These are phyloP conservation scores for Apteryx owenii DNA, from an alignment of 2,113 vertebrate species.

Conservation along the genomic window DNA sequence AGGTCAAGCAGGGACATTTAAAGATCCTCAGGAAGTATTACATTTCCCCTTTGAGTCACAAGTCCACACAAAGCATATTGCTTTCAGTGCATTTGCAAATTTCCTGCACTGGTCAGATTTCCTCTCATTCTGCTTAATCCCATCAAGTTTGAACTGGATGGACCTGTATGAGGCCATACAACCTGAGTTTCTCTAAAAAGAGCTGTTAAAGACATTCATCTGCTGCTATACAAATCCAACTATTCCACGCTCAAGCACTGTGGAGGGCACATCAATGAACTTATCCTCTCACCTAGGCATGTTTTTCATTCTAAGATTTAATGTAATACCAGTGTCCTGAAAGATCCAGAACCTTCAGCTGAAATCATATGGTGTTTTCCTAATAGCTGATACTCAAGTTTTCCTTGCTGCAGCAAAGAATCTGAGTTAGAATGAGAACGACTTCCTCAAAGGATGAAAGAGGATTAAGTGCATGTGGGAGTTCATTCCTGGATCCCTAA, in stretches of 20 bases:
- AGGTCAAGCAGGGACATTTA: conserved; percentile 61
- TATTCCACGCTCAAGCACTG: background rate
- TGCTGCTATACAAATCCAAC: background rate
- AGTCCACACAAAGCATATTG: conserved; percentile 56
- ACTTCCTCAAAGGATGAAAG: background rate
- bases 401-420: background rate
- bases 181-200: background rate
- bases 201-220: background rate
- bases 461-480: background rate
- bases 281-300: background rate
- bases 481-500: background rate
- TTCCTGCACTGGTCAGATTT: conserved; percentile 52
- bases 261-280: background rate
- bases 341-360: background rate
- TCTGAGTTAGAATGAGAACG: background rate
- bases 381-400: background rate
- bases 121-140: conserved; percentile 8
- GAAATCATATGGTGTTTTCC: background rate
- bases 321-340: background rate
- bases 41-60: conserved; percentile 41
- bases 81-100: conserved; percentile 34
- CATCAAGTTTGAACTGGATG: background rate
- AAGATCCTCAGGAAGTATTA: conserved; percentile 61
- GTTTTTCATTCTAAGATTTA: background rate
- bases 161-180: background rate